A percentile compares a stretch with the other conserved stretches of the same genome.
Conservation (phyloP, 2,797 vertebrate species). For the Delichon dasypus region DNA sequence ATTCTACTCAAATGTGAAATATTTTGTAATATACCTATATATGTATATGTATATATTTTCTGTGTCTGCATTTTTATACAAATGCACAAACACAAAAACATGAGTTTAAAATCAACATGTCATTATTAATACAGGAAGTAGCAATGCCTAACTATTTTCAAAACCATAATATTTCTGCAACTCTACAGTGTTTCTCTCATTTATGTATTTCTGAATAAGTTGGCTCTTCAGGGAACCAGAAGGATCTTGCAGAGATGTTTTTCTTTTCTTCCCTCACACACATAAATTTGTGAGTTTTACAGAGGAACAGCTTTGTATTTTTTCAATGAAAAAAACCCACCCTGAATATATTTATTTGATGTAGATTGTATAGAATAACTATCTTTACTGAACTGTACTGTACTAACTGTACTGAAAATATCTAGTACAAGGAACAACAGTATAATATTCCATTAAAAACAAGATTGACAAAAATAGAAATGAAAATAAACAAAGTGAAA, state of each 20-base stretch:
- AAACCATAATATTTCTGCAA: neutral
- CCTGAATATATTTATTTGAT: neutral
- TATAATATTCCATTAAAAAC: neutral
- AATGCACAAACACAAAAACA: neutral
- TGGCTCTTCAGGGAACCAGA: neutral
- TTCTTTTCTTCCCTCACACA: neutral
- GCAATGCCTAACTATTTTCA: neutral
- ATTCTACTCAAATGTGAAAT: neutral
- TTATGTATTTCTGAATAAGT: neutral
- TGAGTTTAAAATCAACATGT: neutral
- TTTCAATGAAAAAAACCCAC: neutral
- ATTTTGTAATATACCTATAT: neutral
- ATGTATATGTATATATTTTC: neutral
- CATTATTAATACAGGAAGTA: neutral
- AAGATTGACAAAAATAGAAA: neutral
- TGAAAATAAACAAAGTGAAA: neutral
- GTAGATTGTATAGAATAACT: neutral
- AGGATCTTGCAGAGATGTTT: neutral
- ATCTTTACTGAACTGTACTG: no score
- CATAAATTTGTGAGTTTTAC: neutral
- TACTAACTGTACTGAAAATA: neutral
- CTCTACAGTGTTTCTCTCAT: neutral
- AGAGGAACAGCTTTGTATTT: neutral
- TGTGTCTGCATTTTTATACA: neutral
- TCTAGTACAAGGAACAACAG: neutral